Percentiles rank a stretch among this genome's conserved stretches.
These are phyloP conservation scores for Ophonus ardosiacus DNA, from an alignment of 2,888 invertebrate species.

Conservation along the genomic window DNA sequence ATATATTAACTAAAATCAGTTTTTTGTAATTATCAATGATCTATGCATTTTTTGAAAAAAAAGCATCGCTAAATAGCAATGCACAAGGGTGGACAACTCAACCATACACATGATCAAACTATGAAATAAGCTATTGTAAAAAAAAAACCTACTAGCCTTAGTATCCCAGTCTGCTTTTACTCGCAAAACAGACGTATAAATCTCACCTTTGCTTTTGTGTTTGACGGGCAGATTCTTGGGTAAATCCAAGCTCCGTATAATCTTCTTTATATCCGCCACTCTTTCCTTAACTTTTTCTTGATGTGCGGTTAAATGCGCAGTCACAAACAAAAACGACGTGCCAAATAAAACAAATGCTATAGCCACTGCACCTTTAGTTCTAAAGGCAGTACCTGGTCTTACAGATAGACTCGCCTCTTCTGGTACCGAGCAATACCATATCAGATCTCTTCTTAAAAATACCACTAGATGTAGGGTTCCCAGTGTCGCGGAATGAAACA, in stretches of 20 bases:
- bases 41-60: too few relatives aligned
- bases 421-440: constrained; percentile 97
- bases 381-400: constrained; percentile 91
- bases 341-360: constrained; percentile 96
- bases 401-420: constrained; percentile 93
- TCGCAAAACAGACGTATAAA: too few relatives aligned
- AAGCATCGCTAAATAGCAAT: too few relatives aligned
- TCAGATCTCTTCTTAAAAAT: constrained; percentile 92
- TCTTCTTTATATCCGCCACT: constrained; percentile 90
- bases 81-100: too few relatives aligned
- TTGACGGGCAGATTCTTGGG: constrained; percentile 88
- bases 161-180: too few relatives aligned
- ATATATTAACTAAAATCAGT: too few relatives aligned
- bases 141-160: too few relatives aligned
- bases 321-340: constrained; percentile 95
- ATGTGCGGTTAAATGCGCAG: constrained; percentile 96
- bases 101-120: too few relatives aligned
- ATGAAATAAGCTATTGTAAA: too few relatives aligned
- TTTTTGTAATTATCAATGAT: too few relatives aligned
- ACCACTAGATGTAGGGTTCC: constrained; percentile 93
- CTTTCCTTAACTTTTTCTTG: constrained; percentile 92
- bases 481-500: constrained; percentile 90
- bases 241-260: constrained; percentile 88
- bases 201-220: constrained; percentile 84
- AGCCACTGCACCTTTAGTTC: constrained; percentile 97